Conservation (phyloP, 2,113 vertebrate genomes). For the Coregonus clupeaformis region DNA sequence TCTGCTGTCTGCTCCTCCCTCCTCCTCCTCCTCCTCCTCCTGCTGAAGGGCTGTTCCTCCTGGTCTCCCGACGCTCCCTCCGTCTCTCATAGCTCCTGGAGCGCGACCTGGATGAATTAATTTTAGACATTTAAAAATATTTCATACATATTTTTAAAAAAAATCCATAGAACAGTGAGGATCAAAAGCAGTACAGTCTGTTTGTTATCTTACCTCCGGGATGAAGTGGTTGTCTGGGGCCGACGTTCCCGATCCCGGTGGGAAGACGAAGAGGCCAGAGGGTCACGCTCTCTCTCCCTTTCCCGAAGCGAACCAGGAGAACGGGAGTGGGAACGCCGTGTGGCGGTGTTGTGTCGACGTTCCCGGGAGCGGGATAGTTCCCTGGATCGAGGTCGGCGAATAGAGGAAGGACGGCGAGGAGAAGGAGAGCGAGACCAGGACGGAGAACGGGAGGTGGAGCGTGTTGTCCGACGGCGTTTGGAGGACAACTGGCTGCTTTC, state of each 20-base stretch:
- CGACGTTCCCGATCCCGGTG: neutral
- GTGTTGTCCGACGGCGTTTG: constrained; percentile 22
- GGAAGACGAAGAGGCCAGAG: neutral
- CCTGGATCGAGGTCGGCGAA: constrained; percentile 36
- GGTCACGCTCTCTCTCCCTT: no score
- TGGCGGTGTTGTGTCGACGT: constrained; percentile 15
- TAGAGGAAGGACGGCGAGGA: constrained; percentile 33
- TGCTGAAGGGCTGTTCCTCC: neutral
- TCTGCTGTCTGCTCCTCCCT: neutral
- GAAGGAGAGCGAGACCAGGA: constrained; percentile 57
- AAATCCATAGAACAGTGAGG: no score
- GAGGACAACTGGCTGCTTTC: constrained; percentile 20
- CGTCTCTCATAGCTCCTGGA: constrained; percentile 24
- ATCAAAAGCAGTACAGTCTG: no score
- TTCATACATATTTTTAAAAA: no score
- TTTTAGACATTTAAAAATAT: no score
- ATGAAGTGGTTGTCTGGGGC: no score
- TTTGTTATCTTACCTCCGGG: no score
- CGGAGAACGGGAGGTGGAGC: constrained; percentile 31
- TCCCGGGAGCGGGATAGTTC: neutral
- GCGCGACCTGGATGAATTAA: neutral
- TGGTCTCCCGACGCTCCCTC: neutral
- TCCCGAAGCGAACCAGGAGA: neutral
- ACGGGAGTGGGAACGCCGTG: constrained; percentile 31
- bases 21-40: no score